Base-by-base conservation (phyloP, 1,140 invertebrate species). In the Ylistrum balloti region DNA sequence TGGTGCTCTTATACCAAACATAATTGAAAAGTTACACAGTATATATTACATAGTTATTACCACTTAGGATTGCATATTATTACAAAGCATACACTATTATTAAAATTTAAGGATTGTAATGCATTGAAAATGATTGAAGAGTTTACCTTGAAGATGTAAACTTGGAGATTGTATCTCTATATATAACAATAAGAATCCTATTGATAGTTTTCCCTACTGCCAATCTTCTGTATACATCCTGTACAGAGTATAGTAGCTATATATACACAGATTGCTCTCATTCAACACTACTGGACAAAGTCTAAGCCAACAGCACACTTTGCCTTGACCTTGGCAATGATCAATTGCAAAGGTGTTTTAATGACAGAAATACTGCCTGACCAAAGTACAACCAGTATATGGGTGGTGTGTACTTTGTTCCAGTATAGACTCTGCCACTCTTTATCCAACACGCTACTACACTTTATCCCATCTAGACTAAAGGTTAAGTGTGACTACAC, bases 321-420 rank as follows among this genome's bases (percentile, higher is more conserved):
- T 2, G 17, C 56, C 56, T 56, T 56, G 45, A 7, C 7, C 13
- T 74, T 74, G 56, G 5, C 22, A 74, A 74, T 74, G 56, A 74
- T n/a, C 56, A 28, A 74, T 74, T 17, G 56, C n/a, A 74, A 74
- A 74, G 56, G 56, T 74, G 56, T 74, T 74, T 74, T 74, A 74
- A 74, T 74, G 56, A 74, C 22, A n/a, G n/a, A n/a, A n/a, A n/a
- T 28, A 28, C 56, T 74, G 17, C n/a, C 5, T 74, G 56, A 74
- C 56, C 56, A 74, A 74, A 74, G 56, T 74, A 74, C 56, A 74
- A n/a, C 0, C 56, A 0, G 17, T 28, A n/a, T 74, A 74, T 74
- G 56, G n/a, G 22, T 28, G 28, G 56, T 28, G 56, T 74, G 56
- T 28, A 74, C 56, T 74, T 74, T 74, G 56, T 74, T 74, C 56